These are phyloP conservation scores for Acleris literana DNA, from an alignment of 2,888 invertebrate species.

Conservation along the genomic window DNA sequence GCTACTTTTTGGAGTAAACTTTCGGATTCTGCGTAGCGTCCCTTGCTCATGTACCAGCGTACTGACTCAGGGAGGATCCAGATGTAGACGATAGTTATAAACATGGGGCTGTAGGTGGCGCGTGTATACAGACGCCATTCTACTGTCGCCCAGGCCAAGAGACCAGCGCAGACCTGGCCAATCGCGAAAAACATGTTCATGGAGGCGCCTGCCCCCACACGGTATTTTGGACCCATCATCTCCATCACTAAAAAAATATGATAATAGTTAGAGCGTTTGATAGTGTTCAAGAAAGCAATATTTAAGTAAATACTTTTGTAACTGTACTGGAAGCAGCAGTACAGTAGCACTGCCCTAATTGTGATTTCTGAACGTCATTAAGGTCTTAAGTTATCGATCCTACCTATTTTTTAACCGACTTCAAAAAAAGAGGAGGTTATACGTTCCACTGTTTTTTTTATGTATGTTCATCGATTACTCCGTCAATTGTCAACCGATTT, in stretches of 20 bases:
- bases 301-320: no score
- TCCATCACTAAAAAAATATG: slow-evolving; percentile 85
- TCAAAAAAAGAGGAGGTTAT: no score
- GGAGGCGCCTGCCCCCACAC: slow-evolving; percentile 87
- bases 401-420: no score
- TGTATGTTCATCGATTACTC: no score
- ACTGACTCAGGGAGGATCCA: slow-evolving; percentile 88
- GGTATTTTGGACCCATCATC: slow-evolving; percentile 87
- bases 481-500: no score
- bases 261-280: not conserved
- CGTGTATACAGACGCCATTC: slow-evolving; percentile 87
- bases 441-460: no score
- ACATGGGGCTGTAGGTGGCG: slow-evolving; percentile 86
- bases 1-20: slow-evolving; percentile 85
- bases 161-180: slow-evolving; percentile 86
- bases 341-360: no score
- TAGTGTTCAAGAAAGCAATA: no score
- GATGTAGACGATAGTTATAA: slow-evolving; percentile 85
- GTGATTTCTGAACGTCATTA: no score
- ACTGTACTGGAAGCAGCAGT: no score
- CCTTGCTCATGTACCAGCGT: slow-evolving; percentile 89
- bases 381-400: no score
- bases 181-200: slow-evolving; percentile 87
- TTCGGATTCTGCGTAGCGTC: slow-evolving; percentile 85
- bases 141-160: slow-evolving; percentile 86